phyloP scores from a whole-genome alignment of 2,113 vertebrate species.

The Tragelaphus strepsiceros region DNA sequence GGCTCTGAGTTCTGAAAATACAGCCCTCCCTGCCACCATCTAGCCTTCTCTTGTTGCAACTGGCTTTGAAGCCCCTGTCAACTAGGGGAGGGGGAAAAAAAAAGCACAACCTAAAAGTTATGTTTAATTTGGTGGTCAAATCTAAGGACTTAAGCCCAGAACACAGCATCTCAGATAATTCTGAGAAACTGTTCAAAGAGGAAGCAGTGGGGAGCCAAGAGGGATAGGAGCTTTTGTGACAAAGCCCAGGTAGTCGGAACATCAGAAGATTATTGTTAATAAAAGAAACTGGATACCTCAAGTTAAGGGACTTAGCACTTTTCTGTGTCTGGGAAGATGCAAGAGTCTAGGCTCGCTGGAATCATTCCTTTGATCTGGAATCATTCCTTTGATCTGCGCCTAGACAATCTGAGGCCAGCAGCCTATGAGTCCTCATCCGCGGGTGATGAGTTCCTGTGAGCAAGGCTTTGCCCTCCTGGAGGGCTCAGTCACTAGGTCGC shows the following conservation, averaged over 20 bases:
- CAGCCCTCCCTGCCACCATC: neutral
- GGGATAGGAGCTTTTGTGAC: neutral
- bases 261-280: neutral
- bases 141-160: neutral
- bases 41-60: neutral
- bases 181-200: neutral
- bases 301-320: neutral
- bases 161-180: neutral
- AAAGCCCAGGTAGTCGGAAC: neutral
- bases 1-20: neutral
- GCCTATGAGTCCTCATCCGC: neutral
- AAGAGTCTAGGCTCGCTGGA: neutral
- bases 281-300: neutral
- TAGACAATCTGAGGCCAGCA: neutral
- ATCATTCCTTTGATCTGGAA: neutral
- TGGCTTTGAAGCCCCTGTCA: neutral
- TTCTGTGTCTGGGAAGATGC: neutral
- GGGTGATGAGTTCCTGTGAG: neutral
- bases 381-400: neutral
- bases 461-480: neutral
- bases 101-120: neutral
- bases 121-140: neutral
- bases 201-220: neutral
- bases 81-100: too few relatives aligned
- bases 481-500: neutral